phyloP scores from a whole-genome alignment of 2,888 invertebrate genomes.

The Polylopha cassiicola region DNA sequence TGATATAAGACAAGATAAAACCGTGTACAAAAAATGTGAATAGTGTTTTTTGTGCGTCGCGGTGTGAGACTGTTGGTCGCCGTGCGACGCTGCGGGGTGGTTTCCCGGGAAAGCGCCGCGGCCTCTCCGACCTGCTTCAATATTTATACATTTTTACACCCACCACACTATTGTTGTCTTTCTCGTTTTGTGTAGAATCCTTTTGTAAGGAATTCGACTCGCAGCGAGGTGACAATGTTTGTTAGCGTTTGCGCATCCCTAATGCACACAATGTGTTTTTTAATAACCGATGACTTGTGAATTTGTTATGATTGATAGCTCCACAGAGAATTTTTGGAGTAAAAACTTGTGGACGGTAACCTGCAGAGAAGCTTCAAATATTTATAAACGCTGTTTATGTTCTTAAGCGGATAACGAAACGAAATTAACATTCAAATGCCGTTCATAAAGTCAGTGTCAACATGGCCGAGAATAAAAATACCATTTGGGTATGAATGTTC shows the following conservation, averaged over 20 bases:
- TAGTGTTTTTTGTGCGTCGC: slow-evolving; percentile 64
- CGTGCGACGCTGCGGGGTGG: slow-evolving; percentile 67
- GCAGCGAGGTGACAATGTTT: slow-evolving; percentile 72
- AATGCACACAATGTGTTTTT: slow-evolving; percentile 66
- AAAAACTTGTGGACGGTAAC: slow-evolving; percentile 52
- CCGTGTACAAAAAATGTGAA: slow-evolving; percentile 51
- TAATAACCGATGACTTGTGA: slow-evolving; percentile 75
- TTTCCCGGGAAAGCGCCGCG: slow-evolving; percentile 67
- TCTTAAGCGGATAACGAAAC: slow-evolving; percentile 3
- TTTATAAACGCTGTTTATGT: slow-evolving; percentile 31
- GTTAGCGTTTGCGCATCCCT: slow-evolving; percentile 65
- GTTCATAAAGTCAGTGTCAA: slow-evolving; percentile 13
- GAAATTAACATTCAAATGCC: slow-evolving; percentile 12
- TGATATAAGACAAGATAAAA: slow-evolving; percentile 69
- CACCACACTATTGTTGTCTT: slow-evolving; percentile 59
- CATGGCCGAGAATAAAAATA: slow-evolving; percentile 11
- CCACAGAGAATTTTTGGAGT: slow-evolving; percentile 36
- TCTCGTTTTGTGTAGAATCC: slow-evolving; percentile 57
- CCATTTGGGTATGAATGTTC: slow-evolving; percentile 13
- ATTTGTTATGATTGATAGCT: slow-evolving; percentile 73
- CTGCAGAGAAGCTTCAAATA: slow-evolving; percentile 36
- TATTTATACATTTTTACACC: slow-evolving; percentile 71
- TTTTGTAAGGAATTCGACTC: slow-evolving; percentile 66
- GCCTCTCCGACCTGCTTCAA: slow-evolving; percentile 56
- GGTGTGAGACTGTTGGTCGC: slow-evolving; percentile 71